Percentiles rank a stretch among this genome's conserved stretches.
Conservation (phyloP, 2,888 invertebrate species). For the Drosophila prolongata region DNA sequence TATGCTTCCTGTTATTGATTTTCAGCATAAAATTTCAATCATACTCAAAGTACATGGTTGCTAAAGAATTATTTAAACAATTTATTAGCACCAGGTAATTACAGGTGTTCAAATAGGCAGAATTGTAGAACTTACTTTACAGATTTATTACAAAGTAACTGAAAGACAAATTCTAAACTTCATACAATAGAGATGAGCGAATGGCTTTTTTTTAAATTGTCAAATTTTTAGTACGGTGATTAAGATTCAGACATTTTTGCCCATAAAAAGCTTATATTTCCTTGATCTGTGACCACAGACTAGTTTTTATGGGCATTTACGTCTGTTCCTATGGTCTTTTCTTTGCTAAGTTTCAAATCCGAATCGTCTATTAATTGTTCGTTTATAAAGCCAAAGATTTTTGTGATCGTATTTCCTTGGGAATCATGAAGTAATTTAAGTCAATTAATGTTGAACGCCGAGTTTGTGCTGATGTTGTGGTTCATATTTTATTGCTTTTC, state of each 20-base stretch:
- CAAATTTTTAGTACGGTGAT: not conserved
- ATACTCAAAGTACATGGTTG: no score
- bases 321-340: not conserved
- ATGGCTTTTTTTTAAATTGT: not conserved
- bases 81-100: not conserved
- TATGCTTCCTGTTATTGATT: conserved; percentile 3
- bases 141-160: no score
- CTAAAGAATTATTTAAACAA: not conserved
- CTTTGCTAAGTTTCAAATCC: not conserved
- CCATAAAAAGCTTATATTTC: not conserved
- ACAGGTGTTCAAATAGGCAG: no score
- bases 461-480: not conserved
- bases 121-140: no score
- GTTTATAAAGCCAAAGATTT: not conserved
- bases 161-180: no score
- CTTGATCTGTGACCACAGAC: not conserved
- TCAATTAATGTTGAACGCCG: not conserved
- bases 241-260: not conserved
- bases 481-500: no score
- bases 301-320: not conserved
- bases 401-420: not conserved
- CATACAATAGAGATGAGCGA: no score
- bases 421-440: not conserved
- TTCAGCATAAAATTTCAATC: not conserved
- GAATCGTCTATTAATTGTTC: not conserved